phyloP scores from a whole-genome alignment of 2,888 invertebrate species.

The Himalopsyche kuldschensis region DNA sequence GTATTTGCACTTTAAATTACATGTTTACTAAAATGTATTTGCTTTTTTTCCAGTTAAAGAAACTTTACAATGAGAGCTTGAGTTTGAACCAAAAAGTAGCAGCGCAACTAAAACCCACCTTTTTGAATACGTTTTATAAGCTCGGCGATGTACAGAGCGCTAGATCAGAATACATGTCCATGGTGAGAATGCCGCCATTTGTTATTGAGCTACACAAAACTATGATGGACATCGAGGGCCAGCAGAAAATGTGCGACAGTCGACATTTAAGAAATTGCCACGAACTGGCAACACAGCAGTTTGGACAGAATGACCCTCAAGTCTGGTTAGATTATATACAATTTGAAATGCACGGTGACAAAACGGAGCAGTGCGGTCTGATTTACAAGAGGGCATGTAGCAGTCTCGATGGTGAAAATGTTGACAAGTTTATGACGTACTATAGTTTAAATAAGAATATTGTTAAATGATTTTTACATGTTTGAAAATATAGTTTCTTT shows the following conservation, averaged over 20 bases:
- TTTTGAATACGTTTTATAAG: slow-evolving; percentile 62
- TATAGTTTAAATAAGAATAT: slow-evolving; percentile 54
- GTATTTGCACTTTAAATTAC: no score
- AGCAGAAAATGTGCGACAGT: slow-evolving; percentile 52
- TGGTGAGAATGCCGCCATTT: slow-evolving; percentile 62
- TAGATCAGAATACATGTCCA: slow-evolving; percentile 62
- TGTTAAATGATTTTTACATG: not conserved
- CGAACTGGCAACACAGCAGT: slow-evolving; percentile 65
- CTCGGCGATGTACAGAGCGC: slow-evolving; percentile 60
- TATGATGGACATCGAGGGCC: slow-evolving; percentile 62
- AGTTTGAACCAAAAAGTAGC: slow-evolving; percentile 56
- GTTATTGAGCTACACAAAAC: slow-evolving; percentile 63
- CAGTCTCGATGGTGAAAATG: slow-evolving; percentile 57
- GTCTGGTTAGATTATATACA: slow-evolving; percentile 75
- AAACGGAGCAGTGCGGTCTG: slow-evolving; percentile 57
- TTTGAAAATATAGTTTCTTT: not conserved
- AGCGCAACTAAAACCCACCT: slow-evolving; percentile 61
- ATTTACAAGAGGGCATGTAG: slow-evolving; percentile 67
- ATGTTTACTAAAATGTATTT: not conserved
- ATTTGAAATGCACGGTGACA: slow-evolving; percentile 68
- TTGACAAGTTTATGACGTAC: slow-evolving; percentile 59
- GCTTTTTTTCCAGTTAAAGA: slow-evolving; percentile 51
- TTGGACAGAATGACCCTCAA: slow-evolving; percentile 65
- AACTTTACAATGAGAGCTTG: slow-evolving; percentile 50
- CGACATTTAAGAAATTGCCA: slow-evolving; percentile 62